These are phyloP conservation scores for Semicossyphus pulcher DNA, from an alignment of 2,113 vertebrate species.

Conservation along the genomic window DNA sequence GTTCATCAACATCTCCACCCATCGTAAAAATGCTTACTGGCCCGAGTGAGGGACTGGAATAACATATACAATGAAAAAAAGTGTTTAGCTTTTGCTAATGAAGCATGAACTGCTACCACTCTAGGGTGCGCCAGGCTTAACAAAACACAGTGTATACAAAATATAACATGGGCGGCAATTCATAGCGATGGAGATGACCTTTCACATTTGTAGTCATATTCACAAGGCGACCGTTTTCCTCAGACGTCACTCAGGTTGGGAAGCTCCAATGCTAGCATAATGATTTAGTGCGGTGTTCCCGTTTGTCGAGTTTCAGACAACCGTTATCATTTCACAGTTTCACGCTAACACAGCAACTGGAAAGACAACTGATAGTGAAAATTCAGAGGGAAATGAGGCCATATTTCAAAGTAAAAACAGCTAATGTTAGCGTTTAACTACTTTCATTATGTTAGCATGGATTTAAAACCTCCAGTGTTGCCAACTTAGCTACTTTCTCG, in stretches of 20 bases:
- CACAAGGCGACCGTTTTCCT: neutral
- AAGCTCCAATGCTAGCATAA: neutral
- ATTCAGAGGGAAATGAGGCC: no score
- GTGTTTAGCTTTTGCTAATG: conserved; percentile 72
- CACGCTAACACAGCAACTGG: no score
- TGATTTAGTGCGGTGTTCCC: neutral
- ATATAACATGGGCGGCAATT: conserved; percentile 60
- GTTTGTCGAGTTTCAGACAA: neutral
- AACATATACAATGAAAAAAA: conserved; percentile 64
- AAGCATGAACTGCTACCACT: conserved; percentile 73
- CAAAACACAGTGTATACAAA: conserved; percentile 59
- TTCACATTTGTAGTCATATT: conserved; percentile 36
- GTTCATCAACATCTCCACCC: conserved; percentile 38
- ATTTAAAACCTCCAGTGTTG: no score
- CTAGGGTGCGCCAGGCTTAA: conserved; percentile 47
- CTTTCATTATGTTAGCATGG: no score
- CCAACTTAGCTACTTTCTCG: no score
- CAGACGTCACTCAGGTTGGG: neutral
- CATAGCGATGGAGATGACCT: conserved; percentile 56
- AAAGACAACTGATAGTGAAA: no score
- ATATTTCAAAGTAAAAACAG: no score
- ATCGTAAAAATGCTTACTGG: conserved; percentile 54
- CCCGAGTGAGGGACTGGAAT: conserved; percentile 62
- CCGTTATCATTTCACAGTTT: no score
- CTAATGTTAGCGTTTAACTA: no score